These are phyloP conservation scores for Macaria liturata DNA, from an alignment of 2,888 invertebrate genomes.

Conservation along the genomic window DNA sequence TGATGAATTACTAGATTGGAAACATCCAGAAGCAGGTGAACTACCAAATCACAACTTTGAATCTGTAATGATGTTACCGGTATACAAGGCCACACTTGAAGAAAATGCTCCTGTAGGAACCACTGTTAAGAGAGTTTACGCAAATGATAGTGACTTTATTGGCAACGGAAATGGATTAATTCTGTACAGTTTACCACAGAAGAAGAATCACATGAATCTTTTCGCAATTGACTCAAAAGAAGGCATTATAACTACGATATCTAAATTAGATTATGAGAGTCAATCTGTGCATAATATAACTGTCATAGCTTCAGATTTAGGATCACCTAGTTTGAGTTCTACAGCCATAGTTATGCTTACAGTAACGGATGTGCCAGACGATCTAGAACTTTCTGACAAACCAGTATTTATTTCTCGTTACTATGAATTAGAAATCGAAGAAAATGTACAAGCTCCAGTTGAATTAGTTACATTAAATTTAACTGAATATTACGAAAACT, in stretches of 20 bases:
- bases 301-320: conserved; percentile 92
- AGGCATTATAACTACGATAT: conserved; percentile 90
- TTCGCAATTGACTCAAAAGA: conserved; percentile 94
- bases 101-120: conserved; percentile 91
- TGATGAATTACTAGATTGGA: conserved; percentile 83
- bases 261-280: conserved; percentile 88
- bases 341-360: conserved; percentile 88
- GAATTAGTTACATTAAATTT: conserved; percentile 90
- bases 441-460: conserved; percentile 90
- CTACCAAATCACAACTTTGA: conserved; percentile 79
- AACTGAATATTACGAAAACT: conserved; percentile 85
- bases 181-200: conserved; percentile 88
- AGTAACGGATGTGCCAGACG: conserved; percentile 86
- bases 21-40: conserved; percentile 74
- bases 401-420: conserved; percentile 86
- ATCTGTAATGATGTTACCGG: conserved; percentile 84
- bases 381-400: conserved; percentile 71
- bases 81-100: conserved; percentile 89
- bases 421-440: conserved; percentile 92
- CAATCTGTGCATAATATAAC: conserved; percentile 88
- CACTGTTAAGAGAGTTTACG: conserved; percentile 88
- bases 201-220: conserved; percentile 84
- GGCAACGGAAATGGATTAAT: conserved; percentile 95
- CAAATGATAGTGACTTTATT: conserved; percentile 92
- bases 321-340: conserved; percentile 91